phyloP scores from a whole-genome alignment of 2,888 invertebrate genomes.

The Antitype chi region DNA sequence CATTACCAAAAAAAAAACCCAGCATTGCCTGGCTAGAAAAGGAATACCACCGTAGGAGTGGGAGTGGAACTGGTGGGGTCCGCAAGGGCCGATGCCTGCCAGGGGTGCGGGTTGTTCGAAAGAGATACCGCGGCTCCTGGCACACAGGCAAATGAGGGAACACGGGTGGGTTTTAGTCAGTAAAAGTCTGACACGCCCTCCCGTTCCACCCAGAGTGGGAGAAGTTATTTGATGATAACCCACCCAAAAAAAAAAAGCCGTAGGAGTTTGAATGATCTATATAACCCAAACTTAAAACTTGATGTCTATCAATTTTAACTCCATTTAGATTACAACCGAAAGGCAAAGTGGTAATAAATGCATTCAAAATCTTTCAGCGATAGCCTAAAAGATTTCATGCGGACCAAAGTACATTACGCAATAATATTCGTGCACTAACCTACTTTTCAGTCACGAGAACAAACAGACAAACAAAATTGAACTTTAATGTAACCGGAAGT shows the following conservation, averaged over 20 bases:
- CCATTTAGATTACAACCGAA: constrained; percentile 32
- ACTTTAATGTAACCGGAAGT: constrained; percentile 62
- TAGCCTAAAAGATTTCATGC: constrained; percentile 58
- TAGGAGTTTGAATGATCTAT: background rate
- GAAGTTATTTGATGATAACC: no score
- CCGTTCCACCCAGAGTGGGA: no score
- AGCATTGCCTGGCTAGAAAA: background rate
- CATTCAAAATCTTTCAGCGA: constrained; percentile 44
- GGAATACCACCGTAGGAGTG: background rate
- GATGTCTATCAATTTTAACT: constrained; percentile 19
- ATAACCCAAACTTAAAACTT: constrained; percentile 6
- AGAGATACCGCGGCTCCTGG: no score
- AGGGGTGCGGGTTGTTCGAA: no score
- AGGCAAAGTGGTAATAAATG: constrained; percentile 24
- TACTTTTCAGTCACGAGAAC: constrained; percentile 61
- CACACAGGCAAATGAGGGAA: no score
- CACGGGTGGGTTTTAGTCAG: no score
- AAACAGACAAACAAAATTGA: constrained; percentile 61
- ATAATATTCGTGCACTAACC: constrained; percentile 58
- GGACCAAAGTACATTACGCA: constrained; percentile 48
- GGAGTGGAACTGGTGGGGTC: no score
- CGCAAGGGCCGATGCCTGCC: no score
- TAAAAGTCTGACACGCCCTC: no score
- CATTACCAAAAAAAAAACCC: no score
- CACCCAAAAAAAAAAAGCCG: no score